A percentile compares a stretch with the other conserved stretches of the same genome.
phyloP scores from a whole-genome alignment of 1,140 invertebrate species.

The Plectus sambesii region DNA sequence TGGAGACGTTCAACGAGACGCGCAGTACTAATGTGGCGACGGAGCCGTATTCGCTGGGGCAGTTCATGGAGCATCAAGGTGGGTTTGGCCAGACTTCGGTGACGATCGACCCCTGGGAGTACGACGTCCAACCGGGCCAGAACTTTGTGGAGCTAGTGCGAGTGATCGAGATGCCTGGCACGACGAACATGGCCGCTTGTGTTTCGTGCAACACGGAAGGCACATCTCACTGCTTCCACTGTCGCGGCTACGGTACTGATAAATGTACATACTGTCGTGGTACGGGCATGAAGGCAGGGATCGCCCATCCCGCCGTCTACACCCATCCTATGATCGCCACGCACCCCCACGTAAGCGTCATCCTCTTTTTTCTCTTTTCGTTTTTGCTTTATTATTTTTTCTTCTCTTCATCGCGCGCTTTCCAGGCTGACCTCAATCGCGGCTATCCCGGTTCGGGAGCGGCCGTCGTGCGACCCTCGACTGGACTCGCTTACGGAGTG shows the following conservation, averaged over 20 bases:
- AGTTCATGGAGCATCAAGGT: constrained; percentile 19
- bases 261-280: constrained; percentile 43
- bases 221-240: constrained; percentile 43
- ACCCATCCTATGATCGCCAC: constrained; percentile 45
- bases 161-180: constrained; percentile 40
- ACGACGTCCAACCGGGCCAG: constrained; percentile 36
- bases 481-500: constrained; percentile 32
- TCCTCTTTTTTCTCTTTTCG: neutral
- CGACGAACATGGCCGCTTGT: constrained; percentile 28
- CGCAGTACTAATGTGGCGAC: constrained; percentile 37
- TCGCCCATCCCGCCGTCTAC: constrained; percentile 45
- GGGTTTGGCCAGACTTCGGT: neutral
- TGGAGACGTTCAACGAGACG: constrained; percentile 44
- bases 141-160: constrained; percentile 40
- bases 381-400: constrained; percentile 10
- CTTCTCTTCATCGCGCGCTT: neutral
- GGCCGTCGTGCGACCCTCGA: constrained; percentile 31
- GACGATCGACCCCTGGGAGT: constrained; percentile 38
- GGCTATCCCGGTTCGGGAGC: constrained; percentile 36
- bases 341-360: constrained; percentile 35
- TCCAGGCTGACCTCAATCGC: constrained; percentile 31
- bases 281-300: constrained; percentile 44
- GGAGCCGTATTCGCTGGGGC: constrained; percentile 24
- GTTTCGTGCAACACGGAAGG: constrained; percentile 36
- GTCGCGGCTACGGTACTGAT: constrained; percentile 40